Evolutionary conservation across 2,888 invertebrate genomes (phyloP).

Genomic region (Ametastegia equiseti): DNA sequence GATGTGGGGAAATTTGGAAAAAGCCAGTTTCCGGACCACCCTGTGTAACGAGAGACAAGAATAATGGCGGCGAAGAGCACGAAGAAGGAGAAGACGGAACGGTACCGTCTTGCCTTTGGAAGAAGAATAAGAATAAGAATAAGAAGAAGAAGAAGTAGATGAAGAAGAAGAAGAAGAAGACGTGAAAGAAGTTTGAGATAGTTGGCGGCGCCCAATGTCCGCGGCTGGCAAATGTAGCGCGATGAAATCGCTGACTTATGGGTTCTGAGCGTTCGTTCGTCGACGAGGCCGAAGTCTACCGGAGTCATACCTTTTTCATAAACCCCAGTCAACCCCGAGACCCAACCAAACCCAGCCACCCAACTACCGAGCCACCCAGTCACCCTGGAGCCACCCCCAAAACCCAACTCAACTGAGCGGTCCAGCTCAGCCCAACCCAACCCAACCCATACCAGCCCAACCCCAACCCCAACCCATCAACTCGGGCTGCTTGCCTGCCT

Average conservation of each 20-base stretch:
- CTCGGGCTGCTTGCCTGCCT: constrained; percentile 7
- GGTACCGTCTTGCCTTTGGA: constrained; percentile 18
- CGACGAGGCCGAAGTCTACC: constrained; percentile 17
- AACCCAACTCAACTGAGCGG: constrained; percentile 13
- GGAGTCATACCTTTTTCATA: constrained; percentile 35
- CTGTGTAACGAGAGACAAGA: neutral
- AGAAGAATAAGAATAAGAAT: too few species aligned
- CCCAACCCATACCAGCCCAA: too few species aligned
- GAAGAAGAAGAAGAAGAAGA: constrained; percentile 25
- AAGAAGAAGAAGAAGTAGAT: neutral
- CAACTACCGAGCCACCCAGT: too few species aligned
- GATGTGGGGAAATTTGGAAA: neutral
- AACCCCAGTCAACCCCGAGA: constrained; percentile 13
- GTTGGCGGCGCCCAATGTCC: constrained; percentile 44
- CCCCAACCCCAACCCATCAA: neutral
- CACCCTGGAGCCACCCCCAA: neutral
- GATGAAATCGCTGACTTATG: constrained; percentile 76
- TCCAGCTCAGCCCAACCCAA: neutral
- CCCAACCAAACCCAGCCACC: constrained; percentile 5
- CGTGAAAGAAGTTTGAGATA: constrained; percentile 30
- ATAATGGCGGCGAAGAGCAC: neutral
- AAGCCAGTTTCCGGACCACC: neutral
- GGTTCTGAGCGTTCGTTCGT: constrained; percentile 56
- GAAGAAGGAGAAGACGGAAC: constrained; percentile 49
- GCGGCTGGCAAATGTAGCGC: constrained; percentile 72